Evolutionary conservation across 1,140 invertebrate species (phyloP).

Genomic region (Lordiphosa collinella): DNA sequence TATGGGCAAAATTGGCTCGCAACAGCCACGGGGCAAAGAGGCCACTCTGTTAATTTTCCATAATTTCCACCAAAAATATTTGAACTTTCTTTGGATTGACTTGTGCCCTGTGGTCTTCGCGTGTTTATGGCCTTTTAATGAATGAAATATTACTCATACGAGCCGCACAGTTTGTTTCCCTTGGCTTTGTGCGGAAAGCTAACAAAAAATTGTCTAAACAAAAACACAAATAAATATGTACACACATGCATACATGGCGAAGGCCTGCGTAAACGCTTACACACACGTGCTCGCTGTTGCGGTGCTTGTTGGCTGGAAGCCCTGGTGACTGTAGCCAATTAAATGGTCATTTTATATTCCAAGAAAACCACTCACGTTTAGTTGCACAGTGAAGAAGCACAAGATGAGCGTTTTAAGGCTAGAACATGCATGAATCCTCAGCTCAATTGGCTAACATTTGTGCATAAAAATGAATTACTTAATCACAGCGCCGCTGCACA

Average conservation of each 20-base stretch:
- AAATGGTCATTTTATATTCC: slow-evolving; percentile 43
- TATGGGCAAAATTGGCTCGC: slow-evolving; percentile 28
- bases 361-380: slow-evolving; percentile 43
- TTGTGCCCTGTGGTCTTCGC: not conserved
- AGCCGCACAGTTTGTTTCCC: slow-evolving; percentile 10
- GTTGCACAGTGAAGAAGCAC: slow-evolving; percentile 15
- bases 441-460: too few relatives aligned
- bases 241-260: slow-evolving; percentile 10
- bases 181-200: slow-evolving; percentile 21
- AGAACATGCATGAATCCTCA: too few relatives aligned
- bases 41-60: slow-evolving; percentile 12
- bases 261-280: slow-evolving; percentile 2
- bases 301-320: slow-evolving; percentile 3
- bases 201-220: slow-evolving; percentile 31
- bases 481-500: not conserved
- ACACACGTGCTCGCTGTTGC: slow-evolving; percentile 6
- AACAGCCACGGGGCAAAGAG: not conserved
- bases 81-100: not conserved
- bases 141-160: slow-evolving; percentile 56
- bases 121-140: slow-evolving; percentile 46
- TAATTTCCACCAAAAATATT: slow-evolving; percentile 39
- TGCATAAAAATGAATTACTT: slow-evolving; percentile 12
- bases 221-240: slow-evolving; percentile 35
- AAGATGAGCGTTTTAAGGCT: not conserved
- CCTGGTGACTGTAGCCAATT: slow-evolving; percentile 28